Evolutionary conservation across 2,797 vertebrate species (phyloP).

Genomic region (Craterocephalus amniculus): DNA sequence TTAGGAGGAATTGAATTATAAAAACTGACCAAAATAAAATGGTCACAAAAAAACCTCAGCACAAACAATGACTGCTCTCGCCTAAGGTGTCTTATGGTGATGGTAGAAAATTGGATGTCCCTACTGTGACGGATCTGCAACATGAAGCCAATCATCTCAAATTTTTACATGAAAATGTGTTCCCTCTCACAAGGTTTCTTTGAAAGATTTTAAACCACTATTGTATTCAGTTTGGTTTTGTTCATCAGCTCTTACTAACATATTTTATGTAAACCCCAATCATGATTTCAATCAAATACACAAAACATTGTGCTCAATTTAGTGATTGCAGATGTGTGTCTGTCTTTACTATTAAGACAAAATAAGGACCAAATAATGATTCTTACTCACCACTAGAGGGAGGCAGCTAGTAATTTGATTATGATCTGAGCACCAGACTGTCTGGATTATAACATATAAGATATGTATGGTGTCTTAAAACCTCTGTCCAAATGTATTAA

Average conservation of each 20-base stretch:
- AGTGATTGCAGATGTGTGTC: background rate
- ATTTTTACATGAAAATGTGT: too few species aligned
- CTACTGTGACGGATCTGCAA: too few species aligned
- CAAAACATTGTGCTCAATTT: background rate
- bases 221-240: background rate
- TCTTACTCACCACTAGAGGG: background rate
- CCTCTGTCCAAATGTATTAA: too few species aligned
- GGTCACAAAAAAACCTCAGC: background rate
- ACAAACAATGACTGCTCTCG: background rate
- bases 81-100: background rate
- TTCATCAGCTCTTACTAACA: background rate
- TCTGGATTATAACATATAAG: background rate
- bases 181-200: background rate
- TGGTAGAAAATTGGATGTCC: background rate
- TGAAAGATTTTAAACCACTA: background rate
- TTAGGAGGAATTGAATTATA: background rate
- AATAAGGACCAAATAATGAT: background rate
- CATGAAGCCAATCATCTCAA: too few species aligned
- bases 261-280: background rate
- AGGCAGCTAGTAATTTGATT: background rate
- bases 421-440: background rate
- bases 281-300: background rate
- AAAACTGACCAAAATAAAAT: background rate
- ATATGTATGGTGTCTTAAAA: background rate
- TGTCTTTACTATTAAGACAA: background rate